A percentile compares a stretch with the other conserved stretches of the same genome.
These are phyloP conservation scores for Acrobasis suavella DNA, from an alignment of 2,888 invertebrate species.

Conservation along the genomic window DNA sequence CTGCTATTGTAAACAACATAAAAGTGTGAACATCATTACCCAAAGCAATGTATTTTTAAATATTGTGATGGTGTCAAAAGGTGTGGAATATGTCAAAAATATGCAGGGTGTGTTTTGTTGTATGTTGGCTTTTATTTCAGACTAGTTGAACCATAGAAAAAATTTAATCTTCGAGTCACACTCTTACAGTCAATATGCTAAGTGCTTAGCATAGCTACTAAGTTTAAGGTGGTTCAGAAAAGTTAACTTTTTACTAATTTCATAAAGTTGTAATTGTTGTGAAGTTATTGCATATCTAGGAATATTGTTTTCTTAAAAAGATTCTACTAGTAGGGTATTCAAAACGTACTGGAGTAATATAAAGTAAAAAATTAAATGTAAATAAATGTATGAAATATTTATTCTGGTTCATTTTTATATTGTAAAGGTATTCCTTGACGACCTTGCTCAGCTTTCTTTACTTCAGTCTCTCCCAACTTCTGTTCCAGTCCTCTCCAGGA, in stretches of 20 bases:
- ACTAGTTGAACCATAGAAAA: background rate
- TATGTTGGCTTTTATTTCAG: too few relatives aligned
- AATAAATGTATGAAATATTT: constrained; percentile 38
- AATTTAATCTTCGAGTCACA: too few relatives aligned
- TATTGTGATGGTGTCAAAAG: too few relatives aligned
- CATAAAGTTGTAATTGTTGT: constrained; percentile 5
- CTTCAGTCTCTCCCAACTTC: constrained; percentile 87
- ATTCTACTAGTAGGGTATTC: constrained; percentile 13
- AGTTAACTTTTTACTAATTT: background rate
- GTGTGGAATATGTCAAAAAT: too few relatives aligned
- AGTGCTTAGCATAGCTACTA: background rate
- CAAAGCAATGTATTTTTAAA: too few relatives aligned
- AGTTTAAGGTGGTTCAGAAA: background rate
- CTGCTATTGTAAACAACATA: too few relatives aligned
- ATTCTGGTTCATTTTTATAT: constrained; percentile 83
- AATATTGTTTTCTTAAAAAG: constrained; percentile 17
- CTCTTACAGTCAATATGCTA: too few relatives aligned
- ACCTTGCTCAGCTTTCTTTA: constrained; percentile 86
- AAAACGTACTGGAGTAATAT: constrained; percentile 2
- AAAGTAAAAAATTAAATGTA: constrained; percentile 23
- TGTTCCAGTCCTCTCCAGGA: constrained; percentile 95
- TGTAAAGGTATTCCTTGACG: constrained; percentile 88
- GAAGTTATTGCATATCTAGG: background rate
- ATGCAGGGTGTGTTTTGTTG: too few relatives aligned
- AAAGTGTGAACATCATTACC: too few relatives aligned